Percentiles rank a stretch among this genome's conserved stretches.
phyloP scores from a whole-genome alignment of 2,113 vertebrate species.

The Plestiodon gilberti region DNA sequence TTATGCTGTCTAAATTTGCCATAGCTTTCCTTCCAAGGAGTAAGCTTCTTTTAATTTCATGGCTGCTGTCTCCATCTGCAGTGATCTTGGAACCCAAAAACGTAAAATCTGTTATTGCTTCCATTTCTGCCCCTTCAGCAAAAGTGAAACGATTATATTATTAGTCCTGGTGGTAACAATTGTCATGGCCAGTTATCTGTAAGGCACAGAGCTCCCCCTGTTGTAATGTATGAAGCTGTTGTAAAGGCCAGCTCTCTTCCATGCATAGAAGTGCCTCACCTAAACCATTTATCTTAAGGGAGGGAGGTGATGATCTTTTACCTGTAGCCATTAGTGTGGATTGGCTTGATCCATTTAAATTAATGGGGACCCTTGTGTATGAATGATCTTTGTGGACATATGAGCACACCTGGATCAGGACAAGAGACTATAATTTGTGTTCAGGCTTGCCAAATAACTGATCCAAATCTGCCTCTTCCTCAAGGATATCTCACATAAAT shows the following conservation, averaged over 20 bases:
- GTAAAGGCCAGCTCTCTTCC: neutral
- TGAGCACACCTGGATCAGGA: neutral
- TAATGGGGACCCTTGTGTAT: neutral
- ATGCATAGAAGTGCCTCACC: neutral
- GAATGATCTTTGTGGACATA: neutral
- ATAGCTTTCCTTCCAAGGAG: too few relatives aligned
- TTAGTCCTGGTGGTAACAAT: neutral
- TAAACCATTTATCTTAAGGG: neutral
- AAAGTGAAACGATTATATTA: neutral
- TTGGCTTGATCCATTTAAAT: neutral
- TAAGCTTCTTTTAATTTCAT: too few relatives aligned
- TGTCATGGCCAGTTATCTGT: neutral
- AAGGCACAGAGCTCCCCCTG: neutral
- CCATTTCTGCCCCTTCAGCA: too few relatives aligned
- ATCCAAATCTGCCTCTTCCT: neutral
- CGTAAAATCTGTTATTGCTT: too few relatives aligned
- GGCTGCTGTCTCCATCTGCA: too few relatives aligned
- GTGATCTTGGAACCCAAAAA: too few relatives aligned
- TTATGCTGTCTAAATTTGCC: too few relatives aligned
- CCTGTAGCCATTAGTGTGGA: too few relatives aligned
- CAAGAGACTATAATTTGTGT: neutral
- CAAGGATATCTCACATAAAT: neutral
- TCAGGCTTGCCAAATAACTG: neutral
- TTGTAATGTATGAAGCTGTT: too few relatives aligned
- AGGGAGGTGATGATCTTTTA: neutral